Conservation (phyloP, 2,888 invertebrate species). For the Limenitis camilla region DNA sequence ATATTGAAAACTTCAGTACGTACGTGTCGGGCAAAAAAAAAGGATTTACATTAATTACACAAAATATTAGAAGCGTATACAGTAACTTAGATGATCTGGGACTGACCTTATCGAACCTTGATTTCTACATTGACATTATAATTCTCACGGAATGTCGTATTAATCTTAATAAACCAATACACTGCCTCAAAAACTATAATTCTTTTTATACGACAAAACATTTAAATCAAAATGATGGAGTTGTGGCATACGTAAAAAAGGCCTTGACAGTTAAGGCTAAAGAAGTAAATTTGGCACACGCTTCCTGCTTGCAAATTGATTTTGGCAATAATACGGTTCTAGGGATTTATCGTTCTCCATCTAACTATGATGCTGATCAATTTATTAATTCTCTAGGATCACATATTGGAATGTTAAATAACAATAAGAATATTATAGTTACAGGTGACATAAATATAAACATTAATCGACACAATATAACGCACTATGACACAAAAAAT, state of each 20-base stretch:
- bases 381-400: slow-evolving; percentile 23
- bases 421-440: slow-evolving; percentile 21
- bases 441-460: slow-evolving; percentile 31
- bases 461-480: slow-evolving; percentile 9
- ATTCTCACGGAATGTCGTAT: background rate
- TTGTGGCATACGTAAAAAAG: slow-evolving; percentile 10
- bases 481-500: slow-evolving; percentile 21
- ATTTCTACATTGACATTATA: background rate
- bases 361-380: slow-evolving; percentile 16
- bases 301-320: slow-evolving; percentile 5
- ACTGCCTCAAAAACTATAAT: background rate
- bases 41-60: no score
- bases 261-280: background rate
- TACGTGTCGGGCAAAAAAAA: no score
- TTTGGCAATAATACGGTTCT: slow-evolving; percentile 9
- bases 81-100: slow-evolving; percentile 6
- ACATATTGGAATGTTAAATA: slow-evolving; percentile 16
- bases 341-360: slow-evolving; percentile 28
- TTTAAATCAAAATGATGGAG: slow-evolving; percentile 9
- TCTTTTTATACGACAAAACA: background rate
- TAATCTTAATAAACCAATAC: slow-evolving; percentile 1
- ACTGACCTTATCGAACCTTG: background rate
- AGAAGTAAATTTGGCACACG: slow-evolving; percentile 3
- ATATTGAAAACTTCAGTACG: no score
- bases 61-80: no score